phyloP scores from a whole-genome alignment of 2,113 vertebrate species.

The Dicrurus megarhynchus region DNA sequence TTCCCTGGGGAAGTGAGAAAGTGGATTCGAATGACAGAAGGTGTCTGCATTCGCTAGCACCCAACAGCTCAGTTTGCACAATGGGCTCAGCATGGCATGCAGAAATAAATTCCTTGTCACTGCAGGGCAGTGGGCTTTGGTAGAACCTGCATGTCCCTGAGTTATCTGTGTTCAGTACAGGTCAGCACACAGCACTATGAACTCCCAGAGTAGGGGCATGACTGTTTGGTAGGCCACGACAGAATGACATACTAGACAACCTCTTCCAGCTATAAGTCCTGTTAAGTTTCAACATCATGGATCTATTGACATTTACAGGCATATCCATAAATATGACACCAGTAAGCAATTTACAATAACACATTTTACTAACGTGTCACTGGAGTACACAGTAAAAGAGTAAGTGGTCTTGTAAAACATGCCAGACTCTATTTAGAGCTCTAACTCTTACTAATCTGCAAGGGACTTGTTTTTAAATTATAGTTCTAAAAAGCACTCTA shows the following conservation, averaged over 20 bases:
- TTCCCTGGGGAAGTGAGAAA: neutral
- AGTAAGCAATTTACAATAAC: slow-evolving; percentile 27
- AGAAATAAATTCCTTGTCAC: neutral
- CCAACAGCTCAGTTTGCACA: neutral
- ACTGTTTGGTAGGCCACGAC: rapidly evolving
- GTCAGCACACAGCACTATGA: neutral
- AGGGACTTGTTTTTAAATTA: neutral
- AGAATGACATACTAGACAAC: neutral
- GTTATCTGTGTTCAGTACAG: neutral
- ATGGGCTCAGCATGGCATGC: neutral
- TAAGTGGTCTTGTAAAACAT: neutral
- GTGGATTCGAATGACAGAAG: neutral
- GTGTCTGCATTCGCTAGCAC: rapidly evolving
- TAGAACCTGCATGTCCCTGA: neutral
- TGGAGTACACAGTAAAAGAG: neutral
- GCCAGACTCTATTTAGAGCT: neutral
- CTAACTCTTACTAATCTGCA: neutral
- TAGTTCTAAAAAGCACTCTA: neutral
- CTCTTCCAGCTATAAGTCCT: neutral
- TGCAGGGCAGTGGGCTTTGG: neutral
- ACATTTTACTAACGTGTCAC: slow-evolving; percentile 46
- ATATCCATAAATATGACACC: slow-evolving; percentile 10
- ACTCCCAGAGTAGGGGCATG: neutral
- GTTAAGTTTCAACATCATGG: neutral
- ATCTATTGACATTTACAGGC: neutral